Base-by-base conservation (phyloP, 2,888 invertebrate species). In the Heteropelma amictum region DNA sequence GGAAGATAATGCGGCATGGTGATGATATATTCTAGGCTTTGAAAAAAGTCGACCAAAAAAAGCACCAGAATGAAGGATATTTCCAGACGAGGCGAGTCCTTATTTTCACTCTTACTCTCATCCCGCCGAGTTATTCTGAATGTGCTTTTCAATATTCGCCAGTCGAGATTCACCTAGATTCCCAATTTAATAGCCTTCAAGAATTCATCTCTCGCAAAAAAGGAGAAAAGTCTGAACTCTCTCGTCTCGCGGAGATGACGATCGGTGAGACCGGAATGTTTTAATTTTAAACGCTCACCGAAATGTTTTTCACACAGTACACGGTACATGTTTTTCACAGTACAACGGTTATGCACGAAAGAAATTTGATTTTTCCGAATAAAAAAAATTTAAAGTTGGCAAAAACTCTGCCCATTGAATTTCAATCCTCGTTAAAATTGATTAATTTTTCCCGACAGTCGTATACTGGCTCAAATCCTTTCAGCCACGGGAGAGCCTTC, bases 81-180 rank as follows among this genome's bases (percentile, higher is more conserved):
- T 45, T 21, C 12, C 45, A 17, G 38, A 30, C 51, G 33, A 12
- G 51, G 26, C 12, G 45, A 23, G 23, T 30, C 40, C 26, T 12
- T 54, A 14, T 54, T 23, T 61, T 40, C 8, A 30, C 67, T 38
- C 12, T 12, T 30, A 33, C 10, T 21, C 17, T 54, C 14, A 21
- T n/a, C 7, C n/a, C 17, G 12, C 23, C 33, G 10, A 47, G 26
- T 42, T 49, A 58, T 23, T 30, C 14, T 21, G 30, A n/a, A n/a
- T n/a, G n/a, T 17, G 26, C 42, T 54, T 30, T 40, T 68, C 40
- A 35, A 23, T 70, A 47, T 63, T 54, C 35, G 63, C 23, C 56
- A 38, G 63, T 63, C 63, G 54, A 63, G 45, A 21, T 35, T 45
- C 54, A 53, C 47, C 63, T 47, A 26, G 21, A 56, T 64, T 49